Evolutionary conservation across 2,797 vertebrate genomes (phyloP).

Genomic region (Sebastes taczanowskii): DNA sequence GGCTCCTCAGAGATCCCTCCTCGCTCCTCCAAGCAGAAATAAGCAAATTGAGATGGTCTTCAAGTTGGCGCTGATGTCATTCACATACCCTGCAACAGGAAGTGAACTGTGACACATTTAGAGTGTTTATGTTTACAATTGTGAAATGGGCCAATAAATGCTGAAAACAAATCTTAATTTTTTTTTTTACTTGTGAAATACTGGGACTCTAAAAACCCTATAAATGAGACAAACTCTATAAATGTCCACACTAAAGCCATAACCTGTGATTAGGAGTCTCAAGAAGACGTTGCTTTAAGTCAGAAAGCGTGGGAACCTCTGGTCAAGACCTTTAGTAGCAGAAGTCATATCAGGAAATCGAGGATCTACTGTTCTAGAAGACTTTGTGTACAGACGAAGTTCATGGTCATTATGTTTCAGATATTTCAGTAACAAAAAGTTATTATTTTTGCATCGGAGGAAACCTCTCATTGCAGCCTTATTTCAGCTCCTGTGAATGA

Average conservation of each 20-base stretch:
- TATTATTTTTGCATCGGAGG: slow-evolving; percentile 28
- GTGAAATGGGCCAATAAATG: neutral
- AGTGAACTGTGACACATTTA: no score
- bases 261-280: neutral
- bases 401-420: slow-evolving; percentile 11
- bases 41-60: no score
- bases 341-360: neutral
- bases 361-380: neutral
- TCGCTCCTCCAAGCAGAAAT: no score
- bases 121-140: no score
- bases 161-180: neutral
- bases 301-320: neutral
- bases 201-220: neutral
- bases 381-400: slow-evolving; percentile 8
- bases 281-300: neutral
- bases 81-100: no score
- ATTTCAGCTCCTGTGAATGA: slow-evolving; percentile 51
- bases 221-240: neutral
- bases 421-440: slow-evolving; percentile 20
- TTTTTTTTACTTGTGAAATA: neutral
- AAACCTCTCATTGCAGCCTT: slow-evolving; percentile 52
- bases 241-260: neutral
- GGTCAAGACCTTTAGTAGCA: neutral
- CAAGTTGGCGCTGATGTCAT: no score
- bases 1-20: no score